These are phyloP conservation scores for Salpingus planirostris DNA, from an alignment of 2,888 invertebrate genomes.

Conservation along the genomic window DNA sequence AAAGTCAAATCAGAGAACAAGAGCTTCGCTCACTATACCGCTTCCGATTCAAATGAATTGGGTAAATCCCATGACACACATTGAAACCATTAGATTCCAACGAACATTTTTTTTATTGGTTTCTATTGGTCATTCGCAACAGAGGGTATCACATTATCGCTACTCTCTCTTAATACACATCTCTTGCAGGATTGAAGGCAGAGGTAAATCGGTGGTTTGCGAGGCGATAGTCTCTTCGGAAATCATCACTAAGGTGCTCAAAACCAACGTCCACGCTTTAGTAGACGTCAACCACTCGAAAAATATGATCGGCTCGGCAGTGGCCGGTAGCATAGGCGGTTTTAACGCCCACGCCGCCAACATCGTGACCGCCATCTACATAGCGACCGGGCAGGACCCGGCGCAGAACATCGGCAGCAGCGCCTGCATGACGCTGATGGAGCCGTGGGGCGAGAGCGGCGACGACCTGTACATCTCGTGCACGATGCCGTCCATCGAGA, in stretches of 20 bases:
- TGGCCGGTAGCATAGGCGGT: conserved; percentile 80
- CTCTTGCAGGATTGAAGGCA: conserved; percentile 70
- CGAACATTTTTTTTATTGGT: too few species aligned
- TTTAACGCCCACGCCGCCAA: conserved; percentile 94
- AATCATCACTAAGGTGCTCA: conserved; percentile 66
- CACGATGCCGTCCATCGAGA: conserved; percentile 95
- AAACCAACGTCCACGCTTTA: conserved; percentile 74
- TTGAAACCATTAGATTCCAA: too few species aligned
- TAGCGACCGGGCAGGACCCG: conserved; percentile 96
- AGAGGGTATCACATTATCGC: too few species aligned
- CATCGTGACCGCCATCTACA: conserved; percentile 91
- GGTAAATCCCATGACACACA: too few species aligned
- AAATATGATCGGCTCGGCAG: conserved; percentile 86
- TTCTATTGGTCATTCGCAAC: too few species aligned
- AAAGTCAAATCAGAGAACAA: too few species aligned
- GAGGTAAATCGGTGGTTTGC: conserved; percentile 92
- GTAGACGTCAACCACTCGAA: conserved; percentile 87
- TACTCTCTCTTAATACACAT: too few species aligned
- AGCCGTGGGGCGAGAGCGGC: conserved; percentile 63
- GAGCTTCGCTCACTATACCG: too few species aligned
- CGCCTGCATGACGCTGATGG: conserved; percentile 92
- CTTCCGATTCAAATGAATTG: too few species aligned
- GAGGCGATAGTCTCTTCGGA: conserved; percentile 74
- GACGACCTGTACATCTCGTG: conserved; percentile 85
- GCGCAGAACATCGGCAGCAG: conserved; percentile 93